phyloP scores from a whole-genome alignment of 2,113 vertebrate genomes.

The Scalopus aquaticus region DNA sequence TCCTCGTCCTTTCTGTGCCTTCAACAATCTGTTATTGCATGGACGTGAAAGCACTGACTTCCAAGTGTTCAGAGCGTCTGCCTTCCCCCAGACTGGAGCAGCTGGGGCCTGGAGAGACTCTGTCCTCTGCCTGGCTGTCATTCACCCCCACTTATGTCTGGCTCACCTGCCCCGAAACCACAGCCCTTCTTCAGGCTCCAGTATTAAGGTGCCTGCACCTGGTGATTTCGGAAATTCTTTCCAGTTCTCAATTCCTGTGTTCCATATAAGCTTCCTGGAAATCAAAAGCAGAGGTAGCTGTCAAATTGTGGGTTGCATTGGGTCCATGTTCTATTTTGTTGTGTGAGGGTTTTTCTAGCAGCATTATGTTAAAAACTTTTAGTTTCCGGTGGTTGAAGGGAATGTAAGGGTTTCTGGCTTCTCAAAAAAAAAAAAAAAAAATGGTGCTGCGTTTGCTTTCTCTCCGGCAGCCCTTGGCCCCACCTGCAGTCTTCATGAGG shows the following conservation, averaged over 20 bases:
- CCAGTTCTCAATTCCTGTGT: background rate
- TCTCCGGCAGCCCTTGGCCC: too few species aligned
- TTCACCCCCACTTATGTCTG: background rate
- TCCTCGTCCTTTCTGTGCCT: background rate
- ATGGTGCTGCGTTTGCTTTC: background rate
- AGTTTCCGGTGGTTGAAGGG: background rate
- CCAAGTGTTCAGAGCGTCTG: background rate
- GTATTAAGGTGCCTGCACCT: background rate
- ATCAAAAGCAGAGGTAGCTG: background rate
- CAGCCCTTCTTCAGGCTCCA: background rate
- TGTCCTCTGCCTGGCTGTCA: background rate
- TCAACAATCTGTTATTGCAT: background rate
- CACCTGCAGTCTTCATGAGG: too few species aligned
- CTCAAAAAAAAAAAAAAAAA: too few species aligned
- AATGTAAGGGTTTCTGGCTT: background rate
- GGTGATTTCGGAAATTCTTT: background rate
- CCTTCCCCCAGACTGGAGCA: background rate
- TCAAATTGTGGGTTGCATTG: background rate
- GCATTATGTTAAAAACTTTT: background rate
- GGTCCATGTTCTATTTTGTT: background rate
- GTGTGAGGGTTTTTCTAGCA: background rate
- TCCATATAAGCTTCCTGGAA: background rate
- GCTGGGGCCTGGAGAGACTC: background rate
- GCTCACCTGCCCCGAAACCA: background rate
- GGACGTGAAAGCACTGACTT: background rate